Percentiles rank a stretch among this genome's conserved stretches.
Evolutionary conservation across 2,113 vertebrate species (phyloP).

Genomic region (Dinomys branickii): DNA sequence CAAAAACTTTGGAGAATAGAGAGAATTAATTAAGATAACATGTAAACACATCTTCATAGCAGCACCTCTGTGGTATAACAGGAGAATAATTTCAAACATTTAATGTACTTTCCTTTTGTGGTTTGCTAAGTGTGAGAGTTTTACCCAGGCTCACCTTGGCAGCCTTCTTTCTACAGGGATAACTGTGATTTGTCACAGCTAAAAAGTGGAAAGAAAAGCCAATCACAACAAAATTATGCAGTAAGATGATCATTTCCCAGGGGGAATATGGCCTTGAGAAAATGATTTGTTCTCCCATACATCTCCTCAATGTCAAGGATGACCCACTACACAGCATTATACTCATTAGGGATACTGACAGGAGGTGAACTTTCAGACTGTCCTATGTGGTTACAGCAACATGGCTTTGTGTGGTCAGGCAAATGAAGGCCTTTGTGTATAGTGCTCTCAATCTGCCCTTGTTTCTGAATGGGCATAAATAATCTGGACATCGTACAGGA

Average conservation of each 20-base stretch:
- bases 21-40: slow-evolving; percentile 16
- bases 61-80: not conserved
- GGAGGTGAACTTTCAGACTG: accelerated
- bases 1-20: not conserved
- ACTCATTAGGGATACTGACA: not conserved
- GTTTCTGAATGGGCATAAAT: not conserved
- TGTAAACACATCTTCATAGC: not conserved
- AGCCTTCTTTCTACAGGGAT: not conserved
- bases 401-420: too few relatives aligned
- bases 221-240: not conserved
- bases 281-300: not conserved
- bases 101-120: not conserved
- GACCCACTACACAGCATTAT: not conserved
- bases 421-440: not conserved
- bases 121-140: not conserved
- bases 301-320: not conserved
- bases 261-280: not conserved
- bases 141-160: not conserved
- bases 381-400: not conserved
- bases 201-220: slow-evolving; percentile 30
- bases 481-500: not conserved
- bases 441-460: not conserved
- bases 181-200: not conserved
- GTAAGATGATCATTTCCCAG: not conserved
- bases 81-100: not conserved